phyloP scores from a whole-genome alignment of 2,797 vertebrate genomes.

The Malurus leucopterus region DNA sequence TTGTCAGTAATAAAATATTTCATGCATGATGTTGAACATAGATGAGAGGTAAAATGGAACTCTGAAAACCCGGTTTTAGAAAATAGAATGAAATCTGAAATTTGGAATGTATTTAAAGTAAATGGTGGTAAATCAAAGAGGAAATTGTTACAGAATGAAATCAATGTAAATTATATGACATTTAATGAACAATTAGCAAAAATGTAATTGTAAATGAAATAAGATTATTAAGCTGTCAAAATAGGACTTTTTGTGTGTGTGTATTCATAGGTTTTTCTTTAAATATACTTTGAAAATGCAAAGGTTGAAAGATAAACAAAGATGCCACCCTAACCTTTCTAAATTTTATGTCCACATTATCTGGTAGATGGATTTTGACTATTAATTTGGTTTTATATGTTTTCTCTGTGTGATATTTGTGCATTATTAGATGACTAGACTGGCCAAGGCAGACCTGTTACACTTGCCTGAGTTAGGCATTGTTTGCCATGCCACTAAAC shows the following conservation, averaged over 20 bases:
- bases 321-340: constrained; percentile 72
- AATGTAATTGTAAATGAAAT: constrained; percentile 39
- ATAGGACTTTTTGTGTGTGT: constrained; percentile 29
- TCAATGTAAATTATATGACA: constrained; percentile 25
- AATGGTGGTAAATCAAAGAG: neutral
- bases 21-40: neutral
- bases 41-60: neutral
- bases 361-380: constrained; percentile 96
- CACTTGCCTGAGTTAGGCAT: constrained; percentile 99
- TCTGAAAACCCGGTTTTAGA: neutral
- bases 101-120: constrained; percentile 8
- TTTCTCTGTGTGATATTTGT: constrained; percentile 99
- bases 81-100: neutral
- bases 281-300: neutral
- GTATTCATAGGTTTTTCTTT: constrained; percentile 62
- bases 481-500: constrained; percentile 98
- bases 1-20: neutral
- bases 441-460: constrained; percentile 98
- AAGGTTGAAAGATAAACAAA: constrained; percentile 28
- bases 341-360: constrained; percentile 83
- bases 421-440: constrained; percentile 99
- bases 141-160: constrained; percentile 7
- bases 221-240: constrained; percentile 46
- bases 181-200: constrained; percentile 8
- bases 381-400: constrained; percentile 99